These are phyloP conservation scores for Galbula dea DNA, from an alignment of 2,113 vertebrate species.

Conservation along the genomic window DNA sequence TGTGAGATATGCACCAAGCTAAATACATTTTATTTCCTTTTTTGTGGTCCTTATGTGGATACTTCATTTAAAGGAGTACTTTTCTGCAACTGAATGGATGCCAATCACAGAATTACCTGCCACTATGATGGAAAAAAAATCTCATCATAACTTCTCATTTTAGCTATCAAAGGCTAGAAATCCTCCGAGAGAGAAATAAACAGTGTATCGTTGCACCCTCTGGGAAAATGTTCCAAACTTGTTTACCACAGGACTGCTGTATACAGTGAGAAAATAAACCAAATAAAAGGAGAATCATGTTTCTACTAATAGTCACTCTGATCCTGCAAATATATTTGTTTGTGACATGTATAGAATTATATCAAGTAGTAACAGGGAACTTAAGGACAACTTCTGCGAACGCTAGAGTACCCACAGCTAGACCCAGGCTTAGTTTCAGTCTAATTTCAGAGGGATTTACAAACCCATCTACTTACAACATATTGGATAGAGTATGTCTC, in stretches of 20 bases:
- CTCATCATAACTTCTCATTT: not conserved
- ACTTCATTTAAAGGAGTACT: not conserved
- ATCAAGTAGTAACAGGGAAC: not conserved
- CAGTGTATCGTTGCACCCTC: not conserved
- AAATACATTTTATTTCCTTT: not conserved
- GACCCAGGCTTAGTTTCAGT: not conserved
- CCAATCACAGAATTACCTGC: not conserved
- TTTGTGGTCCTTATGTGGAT: not conserved
- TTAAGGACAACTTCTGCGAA: not conserved
- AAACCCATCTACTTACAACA: not conserved
- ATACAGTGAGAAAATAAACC: not conserved
- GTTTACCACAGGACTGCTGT: not conserved
- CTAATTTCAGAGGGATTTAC: not conserved
- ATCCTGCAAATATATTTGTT: not conserved
- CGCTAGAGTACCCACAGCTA: not conserved
- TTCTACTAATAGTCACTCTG: not conserved
- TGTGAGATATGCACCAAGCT: not conserved
- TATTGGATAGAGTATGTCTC: not conserved
- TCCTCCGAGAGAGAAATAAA: not conserved
- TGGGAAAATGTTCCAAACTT: not conserved
- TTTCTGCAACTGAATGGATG: not conserved
- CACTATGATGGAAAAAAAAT: not conserved
- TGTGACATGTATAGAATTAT: not conserved
- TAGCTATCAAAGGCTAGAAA: not conserved
- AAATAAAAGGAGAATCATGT: not conserved